A percentile compares a stretch with the other conserved stretches of the same genome.
Conservation (phyloP, 2,113 vertebrate genomes). For the Hippocampus barbouri region DNA sequence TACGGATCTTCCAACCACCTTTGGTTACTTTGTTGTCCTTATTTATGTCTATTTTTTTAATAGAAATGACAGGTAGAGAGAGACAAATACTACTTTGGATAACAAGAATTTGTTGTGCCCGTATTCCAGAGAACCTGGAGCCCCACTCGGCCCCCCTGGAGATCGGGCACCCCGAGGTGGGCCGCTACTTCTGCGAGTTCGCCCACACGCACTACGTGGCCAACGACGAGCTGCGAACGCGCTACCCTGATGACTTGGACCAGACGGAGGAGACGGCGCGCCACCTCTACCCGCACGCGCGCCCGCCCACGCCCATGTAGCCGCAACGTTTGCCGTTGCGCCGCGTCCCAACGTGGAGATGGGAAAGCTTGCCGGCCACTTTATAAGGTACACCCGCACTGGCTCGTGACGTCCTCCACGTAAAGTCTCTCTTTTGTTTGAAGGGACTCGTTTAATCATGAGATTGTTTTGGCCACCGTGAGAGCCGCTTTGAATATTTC, state of each 20-base stretch:
- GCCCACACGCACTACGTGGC: constrained; percentile 80
- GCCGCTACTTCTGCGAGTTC: constrained; percentile 93
- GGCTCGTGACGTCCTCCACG: background rate
- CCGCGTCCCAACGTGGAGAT: background rate
- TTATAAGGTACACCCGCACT: background rate
- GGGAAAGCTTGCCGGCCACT: background rate
- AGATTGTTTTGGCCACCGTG: background rate
- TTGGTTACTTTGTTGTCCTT: too few species aligned
- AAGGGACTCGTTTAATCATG: background rate
- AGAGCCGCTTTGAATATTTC: background rate
- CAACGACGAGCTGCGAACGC: constrained; percentile 83
- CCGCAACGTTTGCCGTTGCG: background rate
- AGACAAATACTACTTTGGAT: too few species aligned
- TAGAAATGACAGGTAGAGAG: too few species aligned
- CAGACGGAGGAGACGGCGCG: constrained; percentile 75
- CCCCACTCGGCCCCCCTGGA: constrained; percentile 84
- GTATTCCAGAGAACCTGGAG: constrained; percentile 86
- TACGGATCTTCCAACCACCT: too few species aligned
- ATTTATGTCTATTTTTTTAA: too few species aligned
- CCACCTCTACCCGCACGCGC: constrained; percentile 75
- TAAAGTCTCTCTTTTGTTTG: background rate
- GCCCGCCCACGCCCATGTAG: constrained; percentile 18
- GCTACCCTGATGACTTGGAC: constrained; percentile 84
- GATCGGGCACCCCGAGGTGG: constrained; percentile 89
- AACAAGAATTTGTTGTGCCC: too few species aligned